Evolutionary conservation across 37 sponge, comb jelly and placozoan genomes (phyloP), one percentile per base, ranked within the genome.

Genomic region (Ianthella basta): DNA sequence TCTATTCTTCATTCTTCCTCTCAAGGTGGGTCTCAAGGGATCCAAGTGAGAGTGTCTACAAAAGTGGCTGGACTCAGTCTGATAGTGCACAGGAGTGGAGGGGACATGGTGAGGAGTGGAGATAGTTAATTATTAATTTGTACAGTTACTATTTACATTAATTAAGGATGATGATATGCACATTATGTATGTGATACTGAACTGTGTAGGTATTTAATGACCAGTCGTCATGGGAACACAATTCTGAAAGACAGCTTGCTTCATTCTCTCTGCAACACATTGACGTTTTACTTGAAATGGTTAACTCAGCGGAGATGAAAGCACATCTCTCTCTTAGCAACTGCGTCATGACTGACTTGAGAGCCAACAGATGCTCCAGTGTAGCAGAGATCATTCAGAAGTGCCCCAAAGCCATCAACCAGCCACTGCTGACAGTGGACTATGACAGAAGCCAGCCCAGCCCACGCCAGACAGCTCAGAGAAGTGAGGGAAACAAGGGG

Each of bases 331-430:
- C 3, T 3, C 38, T 75, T 19, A 50, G 53, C 53, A 36, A 36
- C 38, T 75, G 78, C 38, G 25, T 75, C 37, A 36, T 75, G 78
- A 53, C 23, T 19, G 78, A 75, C 54, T 44, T 40, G 44, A 38
- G 78, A 24, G 3, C 29, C 35, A 35, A 30, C 38, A 32, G 21
- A 24, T n/a, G 37, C 32, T 75, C 44, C 8, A 36, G n/a, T 4
- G 21, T 50, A 16, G 40, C 32, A 36, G 78, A 75, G 34, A 27
- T 69, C 34, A n/a, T 75, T 19, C 54, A 4, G 53, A 75, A 23
- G n/a, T 50, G 24, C n/a, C 21, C 25, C 3, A 23, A 4, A 12
- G 44, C 44, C 1, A 15, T 14, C 38, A 61, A 40, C 24, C 8
- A 20, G 25, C 50, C 53, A 0, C 37, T 75, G 5, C 54, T 75